Conservation (phyloP, 2,888 invertebrate genomes). For the Gymnoscelis rufifasciata region DNA sequence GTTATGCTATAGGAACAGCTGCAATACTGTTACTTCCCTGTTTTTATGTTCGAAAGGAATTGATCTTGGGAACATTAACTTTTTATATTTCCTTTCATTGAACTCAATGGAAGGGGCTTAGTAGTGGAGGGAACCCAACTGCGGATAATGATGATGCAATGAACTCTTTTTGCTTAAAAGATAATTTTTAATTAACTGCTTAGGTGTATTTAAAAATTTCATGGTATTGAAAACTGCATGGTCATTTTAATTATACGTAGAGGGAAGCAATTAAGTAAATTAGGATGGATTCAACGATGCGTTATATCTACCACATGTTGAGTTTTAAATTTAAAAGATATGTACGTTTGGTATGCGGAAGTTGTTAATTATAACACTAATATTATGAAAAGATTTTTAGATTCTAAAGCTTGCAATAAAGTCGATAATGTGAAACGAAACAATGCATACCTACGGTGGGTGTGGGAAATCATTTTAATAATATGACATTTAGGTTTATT, state of each 20-base stretch:
- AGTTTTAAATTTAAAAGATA: too few relatives aligned
- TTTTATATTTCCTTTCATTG: constrained; percentile 1
- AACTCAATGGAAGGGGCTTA: neutral
- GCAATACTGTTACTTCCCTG: constrained; percentile 17
- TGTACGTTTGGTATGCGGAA: constrained; percentile 2
- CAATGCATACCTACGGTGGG: too few relatives aligned
- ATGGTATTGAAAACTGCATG: constrained; percentile 4
- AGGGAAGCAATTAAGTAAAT: constrained; percentile 6
- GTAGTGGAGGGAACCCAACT: too few relatives aligned
- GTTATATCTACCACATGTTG: constrained; percentile 1
- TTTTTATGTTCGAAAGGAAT: constrained; percentile 2
- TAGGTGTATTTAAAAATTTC: neutral
- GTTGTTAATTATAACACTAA: neutral
- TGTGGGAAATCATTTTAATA: too few relatives aligned
- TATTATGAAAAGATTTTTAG: too few relatives aligned
- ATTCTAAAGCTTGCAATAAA: too few relatives aligned
- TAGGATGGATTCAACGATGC: constrained; percentile 12
- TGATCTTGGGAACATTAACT: neutral
- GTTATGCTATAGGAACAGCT: constrained; percentile 38
- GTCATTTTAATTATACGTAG: constrained; percentile 1
- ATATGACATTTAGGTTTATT: too few relatives aligned
- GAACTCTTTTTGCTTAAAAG: neutral
- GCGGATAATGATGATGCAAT: neutral
- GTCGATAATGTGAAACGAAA: too few relatives aligned
- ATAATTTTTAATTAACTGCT: neutral